Evolutionary conservation across 1,140 invertebrate genomes (phyloP).

Genomic region (Ceratosolen fusciceps): DNA sequence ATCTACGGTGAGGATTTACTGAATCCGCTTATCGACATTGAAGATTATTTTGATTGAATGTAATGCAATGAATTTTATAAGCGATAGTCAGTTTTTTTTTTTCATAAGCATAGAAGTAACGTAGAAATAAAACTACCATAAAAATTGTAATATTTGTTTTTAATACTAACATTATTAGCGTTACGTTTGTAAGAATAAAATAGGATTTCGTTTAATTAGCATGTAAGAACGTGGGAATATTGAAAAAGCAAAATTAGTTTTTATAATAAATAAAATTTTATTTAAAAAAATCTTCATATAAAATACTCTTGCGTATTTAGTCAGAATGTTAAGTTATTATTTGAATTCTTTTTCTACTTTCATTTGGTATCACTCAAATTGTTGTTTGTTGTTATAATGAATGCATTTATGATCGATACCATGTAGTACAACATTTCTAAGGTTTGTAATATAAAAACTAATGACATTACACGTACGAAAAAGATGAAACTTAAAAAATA

Average conservation of each 20-base stretch:
- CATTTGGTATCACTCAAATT: no score
- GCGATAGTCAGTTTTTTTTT: not conserved
- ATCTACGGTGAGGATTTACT: constrained; percentile 92
- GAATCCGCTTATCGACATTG: constrained; percentile 96
- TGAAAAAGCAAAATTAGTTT: not conserved
- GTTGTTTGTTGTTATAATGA: no score
- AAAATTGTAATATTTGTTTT: no score
- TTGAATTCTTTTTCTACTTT: constrained; percentile 1
- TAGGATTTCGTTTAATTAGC: not conserved
- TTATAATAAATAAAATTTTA: constrained; percentile 41
- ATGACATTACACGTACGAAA: constrained; percentile 1
- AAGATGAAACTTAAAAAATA: constrained; percentile 7
- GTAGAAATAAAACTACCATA: no score
- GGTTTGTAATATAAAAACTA: constrained; percentile 26
- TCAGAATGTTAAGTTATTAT: not conserved
- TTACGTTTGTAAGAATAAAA: no score
- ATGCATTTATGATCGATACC: no score
- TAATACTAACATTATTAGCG: no score
- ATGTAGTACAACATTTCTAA: constrained; percentile 17
- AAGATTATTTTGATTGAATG: constrained; percentile 97
- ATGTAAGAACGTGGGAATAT: not conserved
- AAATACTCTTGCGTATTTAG: constrained; percentile 33
- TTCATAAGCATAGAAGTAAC: no score
- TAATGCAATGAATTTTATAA: constrained; percentile 12
- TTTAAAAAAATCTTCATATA: constrained; percentile 28